Evolutionary conservation across 1,140 invertebrate genomes (phyloP).

Genomic region (Octopus bimaculoides): DNA sequence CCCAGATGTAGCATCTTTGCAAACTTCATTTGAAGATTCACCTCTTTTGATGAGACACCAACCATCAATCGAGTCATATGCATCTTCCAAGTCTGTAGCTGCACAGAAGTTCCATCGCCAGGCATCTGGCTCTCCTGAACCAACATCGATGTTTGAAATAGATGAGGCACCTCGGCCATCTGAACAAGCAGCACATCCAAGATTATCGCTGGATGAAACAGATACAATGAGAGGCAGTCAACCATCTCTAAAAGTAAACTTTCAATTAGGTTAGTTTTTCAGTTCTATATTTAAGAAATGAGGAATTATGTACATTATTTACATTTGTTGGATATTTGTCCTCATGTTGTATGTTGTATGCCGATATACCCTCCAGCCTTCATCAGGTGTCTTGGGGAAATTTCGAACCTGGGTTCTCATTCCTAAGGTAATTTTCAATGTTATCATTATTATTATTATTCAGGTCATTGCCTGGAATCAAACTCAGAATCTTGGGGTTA

Average conservation of each 20-base stretch:
- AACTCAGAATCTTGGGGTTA: too few relatives aligned
- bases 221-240: not conserved
- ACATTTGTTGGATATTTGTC: too few relatives aligned
- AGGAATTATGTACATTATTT: too few relatives aligned
- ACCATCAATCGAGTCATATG: not conserved
- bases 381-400: too few relatives aligned
- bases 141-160: constrained; percentile 24
- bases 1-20: not conserved
- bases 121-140: constrained; percentile 20
- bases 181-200: constrained; percentile 18
- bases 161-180: constrained; percentile 22
- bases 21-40: not conserved
- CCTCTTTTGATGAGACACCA: not conserved
- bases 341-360: too few relatives aligned
- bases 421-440: too few relatives aligned
- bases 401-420: too few relatives aligned
- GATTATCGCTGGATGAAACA: not conserved
- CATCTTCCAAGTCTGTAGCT: constrained; percentile 13
- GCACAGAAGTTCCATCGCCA: constrained; percentile 21
- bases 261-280: not conserved
- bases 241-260: not conserved
- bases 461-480: too few relatives aligned
- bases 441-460: too few relatives aligned
- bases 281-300: not conserved
- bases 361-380: too few relatives aligned